Conservation (phyloP, 1,140 invertebrate genomes). For the Oncopodura yosiiana region DNA sequence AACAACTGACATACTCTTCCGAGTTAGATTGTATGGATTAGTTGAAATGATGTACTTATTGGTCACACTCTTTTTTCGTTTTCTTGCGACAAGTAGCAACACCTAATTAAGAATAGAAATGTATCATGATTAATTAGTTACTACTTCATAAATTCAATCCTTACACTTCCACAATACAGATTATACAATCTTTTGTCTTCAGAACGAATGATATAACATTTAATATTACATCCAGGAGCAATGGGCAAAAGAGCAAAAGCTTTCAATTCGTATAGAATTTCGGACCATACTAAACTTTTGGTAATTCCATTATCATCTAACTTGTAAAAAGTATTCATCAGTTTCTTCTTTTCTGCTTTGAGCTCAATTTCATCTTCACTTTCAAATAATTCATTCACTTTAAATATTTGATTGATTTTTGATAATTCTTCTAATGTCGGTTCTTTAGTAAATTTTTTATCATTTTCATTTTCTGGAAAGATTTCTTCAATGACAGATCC, state of each 20-base stretch:
- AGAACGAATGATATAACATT: conserved; percentile 92
- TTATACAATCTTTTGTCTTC: conserved; percentile 92
- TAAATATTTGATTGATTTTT: too few species aligned
- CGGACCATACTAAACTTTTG: conserved; percentile 37
- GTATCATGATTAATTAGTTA: background rate
- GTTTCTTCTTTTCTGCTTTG: too few species aligned
- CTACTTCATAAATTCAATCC: background rate
- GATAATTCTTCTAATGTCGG: background rate
- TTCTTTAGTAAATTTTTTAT: too few species aligned
- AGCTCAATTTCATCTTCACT: too few species aligned
- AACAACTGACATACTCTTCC: conserved; percentile 80
- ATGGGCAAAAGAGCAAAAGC: conserved; percentile 84
- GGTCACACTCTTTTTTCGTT: conserved; percentile 93
- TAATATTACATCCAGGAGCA: conserved; percentile 78
- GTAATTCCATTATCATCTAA: background rate
- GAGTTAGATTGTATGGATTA: conserved; percentile 90
- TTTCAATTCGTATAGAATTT: conserved; percentile 75
- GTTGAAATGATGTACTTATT: conserved; percentile 97
- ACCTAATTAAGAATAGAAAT: conserved; percentile 49
- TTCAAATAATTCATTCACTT: too few species aligned
- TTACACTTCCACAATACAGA: conserved; percentile 83
- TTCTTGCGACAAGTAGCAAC: conserved; percentile 88
- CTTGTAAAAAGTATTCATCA: conserved; percentile 5
- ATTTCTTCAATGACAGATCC: too few species aligned
- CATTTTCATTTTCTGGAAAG: too few species aligned